These are phyloP conservation scores for Eptesicus fuscus DNA, from an alignment of 2,113 vertebrate species.

Conservation along the genomic window DNA sequence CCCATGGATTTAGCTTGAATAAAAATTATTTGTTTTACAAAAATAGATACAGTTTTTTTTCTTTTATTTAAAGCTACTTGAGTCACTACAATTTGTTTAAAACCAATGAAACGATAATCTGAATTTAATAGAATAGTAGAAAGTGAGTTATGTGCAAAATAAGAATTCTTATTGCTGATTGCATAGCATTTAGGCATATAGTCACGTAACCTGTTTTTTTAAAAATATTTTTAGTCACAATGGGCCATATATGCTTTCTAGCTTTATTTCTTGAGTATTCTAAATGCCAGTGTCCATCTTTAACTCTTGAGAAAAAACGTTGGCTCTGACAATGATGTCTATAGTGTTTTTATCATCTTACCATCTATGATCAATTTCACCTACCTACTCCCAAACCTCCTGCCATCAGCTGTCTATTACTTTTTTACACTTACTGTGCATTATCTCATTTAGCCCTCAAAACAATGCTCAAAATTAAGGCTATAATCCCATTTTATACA, in stretches of 20 bases:
- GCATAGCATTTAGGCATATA: background rate
- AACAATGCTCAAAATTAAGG: background rate
- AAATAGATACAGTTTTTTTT: constrained; percentile 51
- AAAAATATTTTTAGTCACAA: background rate
- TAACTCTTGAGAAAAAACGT: constrained; percentile 9
- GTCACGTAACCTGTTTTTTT: background rate
- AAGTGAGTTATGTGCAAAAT: constrained; percentile 40
- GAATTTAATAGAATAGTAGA: constrained; percentile 58
- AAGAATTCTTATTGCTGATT: constrained; percentile 15
- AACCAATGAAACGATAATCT: constrained; percentile 62
- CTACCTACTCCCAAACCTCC: background rate
- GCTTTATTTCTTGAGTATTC: background rate
- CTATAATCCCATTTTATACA: background rate
- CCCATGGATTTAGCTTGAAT: constrained; percentile 48
- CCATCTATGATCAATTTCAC: background rate
- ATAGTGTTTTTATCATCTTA: background rate
- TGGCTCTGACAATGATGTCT: background rate
- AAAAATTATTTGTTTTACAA: constrained; percentile 62
- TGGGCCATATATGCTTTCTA: background rate
- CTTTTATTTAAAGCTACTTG: constrained; percentile 53
- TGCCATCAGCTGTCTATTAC: background rate
- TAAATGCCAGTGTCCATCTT: background rate
- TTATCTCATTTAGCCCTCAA: background rate
- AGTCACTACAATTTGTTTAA: constrained; percentile 54
- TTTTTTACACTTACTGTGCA: background rate